Percentiles rank a stretch among this genome's conserved stretches.
These are phyloP conservation scores for Lathamus discolor DNA, from an alignment of 2,113 vertebrate species.

Conservation along the genomic window DNA sequence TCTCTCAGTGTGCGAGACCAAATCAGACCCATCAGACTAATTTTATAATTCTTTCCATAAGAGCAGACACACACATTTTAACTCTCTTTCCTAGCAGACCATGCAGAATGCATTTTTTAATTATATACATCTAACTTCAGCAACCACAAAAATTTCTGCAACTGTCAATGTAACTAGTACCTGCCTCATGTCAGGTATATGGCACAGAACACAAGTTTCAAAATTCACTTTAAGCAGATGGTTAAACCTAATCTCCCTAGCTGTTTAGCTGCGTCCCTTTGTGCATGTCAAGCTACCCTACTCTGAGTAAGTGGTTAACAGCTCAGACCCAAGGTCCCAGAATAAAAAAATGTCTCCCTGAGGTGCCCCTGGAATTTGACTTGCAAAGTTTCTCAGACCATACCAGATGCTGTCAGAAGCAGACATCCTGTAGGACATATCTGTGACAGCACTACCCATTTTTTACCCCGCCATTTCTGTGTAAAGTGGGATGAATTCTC, in stretches of 20 bases:
- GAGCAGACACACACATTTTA: conserved; percentile 20
- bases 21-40: not conserved
- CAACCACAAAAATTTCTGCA: not conserved
- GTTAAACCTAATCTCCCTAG: not conserved
- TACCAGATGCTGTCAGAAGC: not conserved
- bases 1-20: not conserved
- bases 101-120: not conserved
- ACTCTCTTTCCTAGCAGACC: conserved; percentile 7
- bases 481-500: not conserved
- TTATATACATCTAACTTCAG: not conserved
- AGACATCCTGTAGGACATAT: not conserved
- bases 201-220: not conserved
- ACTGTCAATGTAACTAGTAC: not conserved
- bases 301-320: not conserved
- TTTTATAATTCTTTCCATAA: not conserved
- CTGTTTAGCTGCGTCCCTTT: not conserved
- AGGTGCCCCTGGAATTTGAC: not conserved
- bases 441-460: not conserved
- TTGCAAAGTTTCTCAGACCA: not conserved
- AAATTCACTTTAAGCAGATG: not conserved
- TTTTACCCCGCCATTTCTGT: not conserved
- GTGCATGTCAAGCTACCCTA: not conserved
- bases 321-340: not conserved
- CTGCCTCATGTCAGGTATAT: not conserved
- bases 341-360: not conserved